Conservation (phyloP, 2,113 vertebrate species). For the Pelusios castaneus region DNA sequence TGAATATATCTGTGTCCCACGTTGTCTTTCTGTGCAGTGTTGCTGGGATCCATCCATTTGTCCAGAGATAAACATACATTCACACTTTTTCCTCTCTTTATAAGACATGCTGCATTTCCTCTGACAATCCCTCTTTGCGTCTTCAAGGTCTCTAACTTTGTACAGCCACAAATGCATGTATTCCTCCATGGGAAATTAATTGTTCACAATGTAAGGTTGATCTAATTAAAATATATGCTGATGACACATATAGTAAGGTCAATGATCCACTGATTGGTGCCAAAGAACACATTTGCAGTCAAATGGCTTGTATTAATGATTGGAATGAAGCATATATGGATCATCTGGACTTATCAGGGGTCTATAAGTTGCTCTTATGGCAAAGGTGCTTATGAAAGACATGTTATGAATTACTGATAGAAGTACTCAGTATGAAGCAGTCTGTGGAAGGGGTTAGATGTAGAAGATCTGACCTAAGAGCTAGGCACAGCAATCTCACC, state of each 20-base stretch:
- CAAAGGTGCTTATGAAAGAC: neutral
- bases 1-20: fast-evolving
- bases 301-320: conserved; percentile 55
- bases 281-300: conserved; percentile 60
- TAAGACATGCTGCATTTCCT: neutral
- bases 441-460: neutral
- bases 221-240: neutral
- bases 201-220: neutral
- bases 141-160: neutral
- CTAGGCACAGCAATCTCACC: neutral
- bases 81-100: neutral
- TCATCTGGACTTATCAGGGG: conserved; percentile 32
- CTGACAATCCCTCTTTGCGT: neutral
- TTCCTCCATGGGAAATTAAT: conserved; percentile 1
- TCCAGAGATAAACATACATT: fast-evolving
- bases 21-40: neutral
- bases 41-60: neutral
- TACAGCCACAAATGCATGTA: fast-evolving
- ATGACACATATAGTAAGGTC: neutral
- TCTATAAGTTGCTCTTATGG: neutral
- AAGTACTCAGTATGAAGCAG: neutral
- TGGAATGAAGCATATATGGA: neutral
- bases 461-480: neutral
- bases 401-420: neutral
- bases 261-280: conserved; percentile 22